These are phyloP conservation scores for Idaea biselata DNA, from an alignment of 2,888 invertebrate genomes.

Conservation along the genomic window DNA sequence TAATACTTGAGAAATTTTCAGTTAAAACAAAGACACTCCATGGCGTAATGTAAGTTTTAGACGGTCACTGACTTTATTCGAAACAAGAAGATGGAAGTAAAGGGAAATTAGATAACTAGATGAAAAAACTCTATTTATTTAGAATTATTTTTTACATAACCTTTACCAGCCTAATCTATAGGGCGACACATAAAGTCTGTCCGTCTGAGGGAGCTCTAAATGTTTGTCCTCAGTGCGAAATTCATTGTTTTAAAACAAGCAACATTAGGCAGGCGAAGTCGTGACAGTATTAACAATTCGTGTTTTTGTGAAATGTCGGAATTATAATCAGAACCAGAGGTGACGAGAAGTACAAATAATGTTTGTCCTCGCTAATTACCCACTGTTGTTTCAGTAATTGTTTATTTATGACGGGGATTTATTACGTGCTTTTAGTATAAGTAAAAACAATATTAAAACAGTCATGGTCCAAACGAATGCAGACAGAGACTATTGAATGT, in stretches of 20 bases:
- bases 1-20: too few relatives aligned
- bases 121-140: too few relatives aligned
- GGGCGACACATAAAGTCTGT: background rate
- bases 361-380: background rate
- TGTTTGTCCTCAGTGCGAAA: background rate
- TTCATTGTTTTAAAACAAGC: background rate
- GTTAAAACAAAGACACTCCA: too few relatives aligned
- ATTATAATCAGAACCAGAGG: background rate
- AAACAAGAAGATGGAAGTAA: too few relatives aligned
- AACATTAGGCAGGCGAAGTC: background rate
- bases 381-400: background rate
- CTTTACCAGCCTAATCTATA: too few relatives aligned
- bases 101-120: too few relatives aligned
- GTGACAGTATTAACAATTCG: background rate
- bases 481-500: too few relatives aligned
- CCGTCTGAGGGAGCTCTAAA: background rate
- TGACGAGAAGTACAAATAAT: background rate
- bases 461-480: too few relatives aligned
- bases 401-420: background rate
- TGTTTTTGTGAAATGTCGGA: background rate
- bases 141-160: too few relatives aligned
- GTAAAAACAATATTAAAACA: too few relatives aligned
- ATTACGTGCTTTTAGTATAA: background rate
- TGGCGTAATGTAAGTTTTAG: too few relatives aligned
- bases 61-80: too few relatives aligned